These are phyloP conservation scores for Timandra comae DNA, from an alignment of 2,888 invertebrate species.

Conservation along the genomic window DNA sequence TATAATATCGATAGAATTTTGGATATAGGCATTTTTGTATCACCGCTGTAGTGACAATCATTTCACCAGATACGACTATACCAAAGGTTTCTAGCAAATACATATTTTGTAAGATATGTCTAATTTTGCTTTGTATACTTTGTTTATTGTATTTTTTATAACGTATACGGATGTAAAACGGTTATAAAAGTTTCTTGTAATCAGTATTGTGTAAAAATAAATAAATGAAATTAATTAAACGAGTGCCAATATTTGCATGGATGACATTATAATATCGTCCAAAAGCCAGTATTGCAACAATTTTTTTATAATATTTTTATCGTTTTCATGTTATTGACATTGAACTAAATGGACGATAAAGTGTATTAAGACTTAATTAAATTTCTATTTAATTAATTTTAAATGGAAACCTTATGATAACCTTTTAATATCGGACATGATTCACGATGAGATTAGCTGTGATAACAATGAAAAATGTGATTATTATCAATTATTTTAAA, in stretches of 20 bases:
- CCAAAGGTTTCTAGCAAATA: conserved; percentile 1
- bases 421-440: not conserved
- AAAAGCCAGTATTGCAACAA: not conserved
- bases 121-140: not conserved
- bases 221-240: not conserved
- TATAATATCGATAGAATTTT: not conserved
- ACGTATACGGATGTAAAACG: not conserved
- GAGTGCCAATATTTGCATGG: conserved; percentile 1
- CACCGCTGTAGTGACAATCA: no score
- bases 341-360: no score
- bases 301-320: not conserved
- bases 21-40: not conserved
- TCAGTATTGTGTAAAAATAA: not conserved
- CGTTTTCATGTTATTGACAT: conserved; percentile 1
- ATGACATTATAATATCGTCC: not conserved
- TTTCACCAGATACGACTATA: not conserved
- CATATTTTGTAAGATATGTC: not conserved
- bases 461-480: conserved; percentile 48
- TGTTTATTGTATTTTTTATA: not conserved
- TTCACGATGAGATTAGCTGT: conserved; percentile 10
- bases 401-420: not conserved
- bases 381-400: no score
- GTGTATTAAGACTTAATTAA: no score
- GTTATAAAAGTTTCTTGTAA: not conserved
- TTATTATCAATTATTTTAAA: conserved; percentile 42